phyloP scores from a whole-genome alignment of 2,888 invertebrate species.

The Hirtodrosophila trivittata region DNA sequence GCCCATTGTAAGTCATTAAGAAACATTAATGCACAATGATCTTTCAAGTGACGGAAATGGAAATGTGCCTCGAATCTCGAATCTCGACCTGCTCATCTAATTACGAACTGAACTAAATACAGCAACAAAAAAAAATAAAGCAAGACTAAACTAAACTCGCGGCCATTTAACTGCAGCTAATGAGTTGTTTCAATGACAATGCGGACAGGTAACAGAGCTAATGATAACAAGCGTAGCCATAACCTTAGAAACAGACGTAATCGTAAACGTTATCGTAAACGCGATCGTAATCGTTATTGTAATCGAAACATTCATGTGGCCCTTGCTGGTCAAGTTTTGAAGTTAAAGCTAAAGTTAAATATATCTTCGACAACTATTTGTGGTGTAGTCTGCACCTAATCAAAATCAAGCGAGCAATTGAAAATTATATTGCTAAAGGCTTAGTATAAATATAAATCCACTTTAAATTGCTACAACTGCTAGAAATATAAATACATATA shows the following conservation, averaged over 20 bases:
- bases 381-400: too few relatives aligned
- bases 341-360: too few relatives aligned
- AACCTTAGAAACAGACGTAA: conserved; percentile 13
- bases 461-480: too few relatives aligned
- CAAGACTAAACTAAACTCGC: conserved; percentile 10
- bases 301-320: conserved; percentile 1
- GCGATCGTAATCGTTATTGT: conserved; percentile 8
- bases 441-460: too few relatives aligned
- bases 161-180: conserved; percentile 56
- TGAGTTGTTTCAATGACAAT: conserved; percentile 66
- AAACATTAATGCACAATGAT: conserved; percentile 19
- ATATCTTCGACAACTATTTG: too few relatives aligned
- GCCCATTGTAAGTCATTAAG: conserved; percentile 63
- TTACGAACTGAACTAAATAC: conserved; percentile 22
- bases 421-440: too few relatives aligned
- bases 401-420: too few relatives aligned
- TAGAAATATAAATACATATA: too few relatives aligned
- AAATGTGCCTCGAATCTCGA: conserved; percentile 20
- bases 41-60: conserved; percentile 40
- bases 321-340: not conserved
- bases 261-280: conserved; percentile 12
- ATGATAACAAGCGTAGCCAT: conserved; percentile 46
- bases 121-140: not conserved
- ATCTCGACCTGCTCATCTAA: conserved; percentile 42
- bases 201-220: conserved; percentile 27